Conservation (phyloP, 2,113 vertebrate species). For the Cyanoderma ruficeps region DNA sequence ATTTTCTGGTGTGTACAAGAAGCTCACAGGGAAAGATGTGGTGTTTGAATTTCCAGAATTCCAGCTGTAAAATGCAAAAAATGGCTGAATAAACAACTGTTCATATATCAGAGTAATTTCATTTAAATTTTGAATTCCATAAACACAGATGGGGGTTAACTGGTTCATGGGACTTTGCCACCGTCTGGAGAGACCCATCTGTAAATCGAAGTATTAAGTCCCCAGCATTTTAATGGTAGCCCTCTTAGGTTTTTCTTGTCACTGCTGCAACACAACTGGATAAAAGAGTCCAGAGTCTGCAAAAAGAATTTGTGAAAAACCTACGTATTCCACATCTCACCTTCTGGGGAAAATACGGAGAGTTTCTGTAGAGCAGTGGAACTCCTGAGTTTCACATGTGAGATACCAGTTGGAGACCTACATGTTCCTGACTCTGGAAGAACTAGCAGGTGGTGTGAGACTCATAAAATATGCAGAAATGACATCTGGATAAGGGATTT, state of each 20-base stretch:
- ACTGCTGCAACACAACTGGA: background rate
- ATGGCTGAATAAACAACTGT: constrained; percentile 90
- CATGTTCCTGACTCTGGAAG: background rate
- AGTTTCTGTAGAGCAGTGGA: background rate
- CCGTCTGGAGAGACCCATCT: background rate
- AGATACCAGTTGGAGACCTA: background rate
- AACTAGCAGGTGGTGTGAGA: background rate
- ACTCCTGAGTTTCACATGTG: background rate
- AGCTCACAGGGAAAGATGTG: constrained; percentile 99
- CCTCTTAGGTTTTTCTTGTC: background rate
- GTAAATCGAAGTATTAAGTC: background rate
- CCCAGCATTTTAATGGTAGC: background rate
- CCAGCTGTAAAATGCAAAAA: constrained; percentile 88
- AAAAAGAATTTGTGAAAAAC: background rate
- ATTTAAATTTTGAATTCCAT: constrained; percentile 20
- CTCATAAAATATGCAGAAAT: background rate
- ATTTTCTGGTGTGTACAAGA: constrained; percentile 99
- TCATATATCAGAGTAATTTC: constrained; percentile 58
- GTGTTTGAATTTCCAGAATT: constrained; percentile 99
- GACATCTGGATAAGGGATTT: background rate
- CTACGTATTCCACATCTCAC: background rate
- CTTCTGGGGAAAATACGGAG: background rate
- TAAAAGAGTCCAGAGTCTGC: background rate
- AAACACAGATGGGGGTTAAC: background rate
- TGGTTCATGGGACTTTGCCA: background rate